Percentiles rank a stretch among this genome's conserved stretches.
Conservation (phyloP, 2,888 invertebrate species). For the Callinectes sapidus region DNA sequence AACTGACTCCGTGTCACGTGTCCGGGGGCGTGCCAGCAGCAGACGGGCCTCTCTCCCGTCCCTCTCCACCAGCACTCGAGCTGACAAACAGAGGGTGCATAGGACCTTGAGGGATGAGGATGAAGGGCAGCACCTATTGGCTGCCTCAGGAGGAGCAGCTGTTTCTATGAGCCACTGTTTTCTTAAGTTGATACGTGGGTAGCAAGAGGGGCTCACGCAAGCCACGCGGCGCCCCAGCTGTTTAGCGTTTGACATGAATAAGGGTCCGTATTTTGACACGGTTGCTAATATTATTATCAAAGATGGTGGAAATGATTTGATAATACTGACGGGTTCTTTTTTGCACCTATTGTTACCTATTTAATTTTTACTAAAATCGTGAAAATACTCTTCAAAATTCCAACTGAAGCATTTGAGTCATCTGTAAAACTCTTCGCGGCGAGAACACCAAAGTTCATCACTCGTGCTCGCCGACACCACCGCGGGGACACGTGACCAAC, state of each 20-base stretch:
- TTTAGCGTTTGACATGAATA: neutral
- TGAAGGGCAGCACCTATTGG: constrained; percentile 5
- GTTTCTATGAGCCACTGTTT: neutral
- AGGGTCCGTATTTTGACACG: neutral
- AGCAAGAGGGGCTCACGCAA: neutral
- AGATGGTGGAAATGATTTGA: too few relatives aligned
- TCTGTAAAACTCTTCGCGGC: neutral
- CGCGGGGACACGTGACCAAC: neutral
- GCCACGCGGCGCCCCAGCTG: neutral
- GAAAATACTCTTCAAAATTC: too few relatives aligned
- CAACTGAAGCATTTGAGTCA: too few relatives aligned
- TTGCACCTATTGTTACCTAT: too few relatives aligned
- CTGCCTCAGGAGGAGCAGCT: neutral
- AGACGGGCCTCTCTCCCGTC: neutral
- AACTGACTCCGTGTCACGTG: neutral
- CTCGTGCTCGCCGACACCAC: neutral
- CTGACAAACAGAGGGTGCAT: neutral
- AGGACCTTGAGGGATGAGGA: neutral
- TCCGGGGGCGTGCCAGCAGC: neutral
- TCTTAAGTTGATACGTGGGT: neutral
- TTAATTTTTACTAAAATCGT: too few relatives aligned
- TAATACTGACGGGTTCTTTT: too few relatives aligned
- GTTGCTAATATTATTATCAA: too few relatives aligned
- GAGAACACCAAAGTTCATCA: neutral
- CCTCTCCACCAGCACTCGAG: neutral